A percentile compares a stretch with the other conserved stretches of the same genome.
phyloP scores from a whole-genome alignment of 2,888 invertebrate genomes.

The Heliconius sara region DNA sequence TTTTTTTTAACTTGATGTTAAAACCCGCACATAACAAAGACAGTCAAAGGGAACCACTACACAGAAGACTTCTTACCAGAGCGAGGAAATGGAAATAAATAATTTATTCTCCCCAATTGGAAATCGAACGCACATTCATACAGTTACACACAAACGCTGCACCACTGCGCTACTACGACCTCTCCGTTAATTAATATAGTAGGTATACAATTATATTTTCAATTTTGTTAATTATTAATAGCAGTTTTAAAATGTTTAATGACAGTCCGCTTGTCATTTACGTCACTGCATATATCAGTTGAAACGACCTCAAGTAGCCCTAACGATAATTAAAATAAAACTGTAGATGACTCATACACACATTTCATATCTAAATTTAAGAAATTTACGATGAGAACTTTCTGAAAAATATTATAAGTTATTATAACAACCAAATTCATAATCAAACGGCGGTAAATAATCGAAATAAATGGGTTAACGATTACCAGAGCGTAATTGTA shows the following conservation, averaged over 20 bases:
- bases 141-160: neutral
- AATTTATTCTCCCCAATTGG: no score
- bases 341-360: neutral
- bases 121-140: no score
- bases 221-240: neutral
- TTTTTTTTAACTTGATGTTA: no score
- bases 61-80: no score
- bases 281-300: neutral
- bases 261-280: neutral
- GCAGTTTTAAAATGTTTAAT: neutral
- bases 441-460: constrained; percentile 26
- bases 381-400: neutral
- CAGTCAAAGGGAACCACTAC: no score
- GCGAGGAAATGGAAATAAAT: no score
- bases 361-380: neutral
- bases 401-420: neutral
- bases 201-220: neutral
- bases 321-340: constrained; percentile 8
- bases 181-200: neutral
- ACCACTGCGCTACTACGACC: neutral
- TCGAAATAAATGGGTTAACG: constrained; percentile 31
- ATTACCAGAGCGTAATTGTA: constrained; percentile 33
- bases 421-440: constrained; percentile 15
- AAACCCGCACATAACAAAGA: no score
- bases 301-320: neutral